Evolutionary conservation across 2,113 vertebrate genomes (phyloP), one percentile per base, ranked within the genome.

Genomic region (Onychostruthus taczanowskii): DNA sequence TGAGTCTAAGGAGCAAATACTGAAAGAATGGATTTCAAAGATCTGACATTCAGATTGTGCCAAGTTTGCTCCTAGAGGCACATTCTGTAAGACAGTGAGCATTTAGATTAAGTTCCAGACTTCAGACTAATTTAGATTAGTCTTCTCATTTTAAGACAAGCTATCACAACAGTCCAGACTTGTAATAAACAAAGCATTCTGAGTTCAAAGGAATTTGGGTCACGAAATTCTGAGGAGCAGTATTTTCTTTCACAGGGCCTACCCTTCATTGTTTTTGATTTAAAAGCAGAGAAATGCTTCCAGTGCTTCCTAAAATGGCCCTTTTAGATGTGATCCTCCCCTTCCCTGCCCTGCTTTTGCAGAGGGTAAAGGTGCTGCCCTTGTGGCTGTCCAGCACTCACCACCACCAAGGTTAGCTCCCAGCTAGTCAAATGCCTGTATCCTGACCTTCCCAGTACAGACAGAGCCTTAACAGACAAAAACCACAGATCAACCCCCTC

Each of bases 261-360:
- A 81, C 59, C 22, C 43, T 89, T 68, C 2, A 3, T 30, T 87
- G 87, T 58, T 94, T 95, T 92, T 74, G 74, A 87, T 85, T 87
- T 77, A 87, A 83, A 89, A 85, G 84, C 49, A 69, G 46, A 66
- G 18, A 41, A 76, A 63, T 39, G 16, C 77, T 89, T 84, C 67
- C 0, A 3, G 66, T 39, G 6, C 44, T 52, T 95, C 41, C 73
- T 46, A 61, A 87, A 94, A 68, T 6, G 24, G 18, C 68, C 77
- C 89, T 94, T 87, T 94, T 49, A 89, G 35, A 94, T 35, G 7
- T 1, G n/a, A 85, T 79, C 90, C 82, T 92, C 90, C 88, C 72
- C 22, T 87, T 91, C 81, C 87, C 69, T 91, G 95, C 93, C 52
- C 46, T 79, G 49, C 81, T 91, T 94, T 66, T 87, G 49, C 39